Base-by-base conservation (phyloP, 1,140 invertebrate genomes). In the Carposina sasakii region DNA sequence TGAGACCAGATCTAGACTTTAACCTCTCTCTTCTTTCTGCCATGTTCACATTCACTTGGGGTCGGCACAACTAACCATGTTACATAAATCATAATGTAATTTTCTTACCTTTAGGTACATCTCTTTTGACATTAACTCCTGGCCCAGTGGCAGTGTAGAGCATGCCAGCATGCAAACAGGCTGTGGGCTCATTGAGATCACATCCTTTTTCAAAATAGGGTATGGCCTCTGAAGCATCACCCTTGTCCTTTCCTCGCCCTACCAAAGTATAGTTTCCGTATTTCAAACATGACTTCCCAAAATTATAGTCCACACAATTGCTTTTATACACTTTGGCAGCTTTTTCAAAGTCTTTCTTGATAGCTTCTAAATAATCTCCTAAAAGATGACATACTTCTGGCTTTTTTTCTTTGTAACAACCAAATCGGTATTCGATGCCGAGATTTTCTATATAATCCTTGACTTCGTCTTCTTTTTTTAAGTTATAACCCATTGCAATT, bases 381-480 rank as follows among this genome's bases (percentile, higher is more conserved):
- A 98, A 83, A 31, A 97, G 79, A 81, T 97, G 95, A 75, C 96
- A 98, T n/a, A 92, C 95, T 95, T 86, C 73, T 9, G 83, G 74
- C 26, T 86, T 85, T 48, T 86, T 82, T 52, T 85, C 85, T 47
- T 81, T 71, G 42, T 91, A 94, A 82, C 96, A 98, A 28, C 95
- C 94, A 75, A 96, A 98, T 62, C 92, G 88, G 71, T 97, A 98
- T 77, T 98, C 96, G 10, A 92, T 93, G n/a, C 93, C 92, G 46
- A 98, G 81, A 72, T 97, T 97, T 53, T 96, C 90, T 20, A 97
- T 70, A 74, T 92, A 98, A 57, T 95, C 89, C 72, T 96, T 92
- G 0, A 95, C 93, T 47, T 97, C 94, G 36, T 92, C 89, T 84
- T 94, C 91, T 44, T 90, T 89, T 86, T 96, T 95, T 23, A 97